phyloP scores from a whole-genome alignment of 2,797 vertebrate genomes.

The Dallia pectoralis region DNA sequence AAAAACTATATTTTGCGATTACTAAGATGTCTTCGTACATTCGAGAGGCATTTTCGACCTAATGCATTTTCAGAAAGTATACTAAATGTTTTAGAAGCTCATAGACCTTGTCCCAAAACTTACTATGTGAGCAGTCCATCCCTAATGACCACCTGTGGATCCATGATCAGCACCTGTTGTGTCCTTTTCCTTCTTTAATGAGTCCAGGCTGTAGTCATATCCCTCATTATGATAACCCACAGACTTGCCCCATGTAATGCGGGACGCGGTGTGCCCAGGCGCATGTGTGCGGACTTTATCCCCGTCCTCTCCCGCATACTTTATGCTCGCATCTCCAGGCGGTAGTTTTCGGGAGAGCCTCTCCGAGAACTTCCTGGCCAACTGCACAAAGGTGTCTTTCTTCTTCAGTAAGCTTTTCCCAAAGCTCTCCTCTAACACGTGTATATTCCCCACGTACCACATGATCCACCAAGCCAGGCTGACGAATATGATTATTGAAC shows the following conservation, averaged over 20 bases:
- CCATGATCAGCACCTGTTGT: background rate
- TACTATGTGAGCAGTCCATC: conserved; percentile 24
- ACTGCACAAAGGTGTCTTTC: conserved; percentile 43
- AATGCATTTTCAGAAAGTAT: background rate
- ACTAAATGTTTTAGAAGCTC: background rate
- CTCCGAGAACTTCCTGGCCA: conserved; percentile 67
- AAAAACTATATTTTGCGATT: background rate
- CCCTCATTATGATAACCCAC: conserved; percentile 58
- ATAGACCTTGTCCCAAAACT: conserved; percentile 4
- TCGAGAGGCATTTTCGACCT: background rate
- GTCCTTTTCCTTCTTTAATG: background rate
- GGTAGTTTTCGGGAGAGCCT: conserved; percentile 49
- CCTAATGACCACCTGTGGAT: background rate
- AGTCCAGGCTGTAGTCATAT: conserved; percentile 47
- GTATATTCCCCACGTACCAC: conserved; percentile 79
- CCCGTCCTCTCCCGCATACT: background rate
- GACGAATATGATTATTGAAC: conserved; percentile 69
- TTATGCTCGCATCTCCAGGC: background rate
- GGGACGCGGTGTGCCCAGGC: conserved; percentile 32
- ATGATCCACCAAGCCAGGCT: conserved; percentile 74
- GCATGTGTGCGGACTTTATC: background rate
- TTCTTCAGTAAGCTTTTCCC: background rate
- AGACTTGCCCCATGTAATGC: conserved; percentile 66
- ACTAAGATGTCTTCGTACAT: background rate
- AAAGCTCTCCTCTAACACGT: conserved; percentile 39